phyloP scores from a whole-genome alignment of 2,888 invertebrate genomes.

The Geophilus truncorum region DNA sequence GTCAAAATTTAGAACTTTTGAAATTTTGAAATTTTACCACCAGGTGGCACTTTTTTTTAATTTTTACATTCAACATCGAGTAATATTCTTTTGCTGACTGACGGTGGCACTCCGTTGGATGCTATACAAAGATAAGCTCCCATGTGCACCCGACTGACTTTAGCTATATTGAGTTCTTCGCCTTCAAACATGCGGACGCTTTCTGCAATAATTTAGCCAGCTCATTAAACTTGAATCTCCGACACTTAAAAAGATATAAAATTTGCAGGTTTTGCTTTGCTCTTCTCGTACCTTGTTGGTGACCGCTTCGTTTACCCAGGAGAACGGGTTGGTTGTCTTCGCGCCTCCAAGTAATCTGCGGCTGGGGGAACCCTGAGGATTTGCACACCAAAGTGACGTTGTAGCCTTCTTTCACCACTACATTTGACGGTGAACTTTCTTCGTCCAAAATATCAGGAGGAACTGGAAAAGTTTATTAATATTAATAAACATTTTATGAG shows the following conservation, averaged over 20 bases:
- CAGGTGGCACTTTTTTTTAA: too few species aligned
- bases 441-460: conserved; percentile 89
- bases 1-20: too few species aligned
- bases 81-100: conserved; percentile 76
- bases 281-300: conserved; percentile 33
- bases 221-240: neutral
- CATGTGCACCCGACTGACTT: conserved; percentile 87
- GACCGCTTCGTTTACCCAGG: conserved; percentile 67
- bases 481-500: neutral
- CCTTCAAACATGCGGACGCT: conserved; percentile 68
- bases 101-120: conserved; percentile 85
- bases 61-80: conserved; percentile 80
- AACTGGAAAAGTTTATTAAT: conserved; percentile 58
- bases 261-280: neutral
- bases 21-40: too few species aligned
- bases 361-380: conserved; percentile 82
- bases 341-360: conserved; percentile 87
- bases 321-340: conserved; percentile 84
- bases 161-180: conserved; percentile 74
- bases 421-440: conserved; percentile 83
- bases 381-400: conserved; percentile 88
- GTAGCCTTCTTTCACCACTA: conserved; percentile 87
- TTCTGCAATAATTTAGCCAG: conserved; percentile 55
- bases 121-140: conserved; percentile 89
- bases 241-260: neutral